phyloP scores from a whole-genome alignment of 2,888 invertebrate genomes.

The Drosophila mulleri region DNA sequence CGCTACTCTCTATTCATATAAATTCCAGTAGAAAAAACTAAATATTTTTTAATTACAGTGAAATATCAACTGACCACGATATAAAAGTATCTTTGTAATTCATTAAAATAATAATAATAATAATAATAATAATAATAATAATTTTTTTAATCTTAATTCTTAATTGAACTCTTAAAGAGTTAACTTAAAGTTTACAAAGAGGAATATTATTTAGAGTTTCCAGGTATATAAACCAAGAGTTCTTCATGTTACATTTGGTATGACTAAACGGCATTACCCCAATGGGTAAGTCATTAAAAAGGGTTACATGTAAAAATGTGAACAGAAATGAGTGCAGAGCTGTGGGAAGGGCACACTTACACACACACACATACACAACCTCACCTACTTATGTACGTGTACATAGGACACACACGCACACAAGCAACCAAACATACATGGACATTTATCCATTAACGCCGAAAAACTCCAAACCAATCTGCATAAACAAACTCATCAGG shows the following conservation, averaged over 20 bases:
- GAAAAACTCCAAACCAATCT: conserved; percentile 76
- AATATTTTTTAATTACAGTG: neutral
- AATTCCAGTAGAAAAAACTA: too few species aligned
- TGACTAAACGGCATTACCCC: neutral
- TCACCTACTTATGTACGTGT: conserved; percentile 18
- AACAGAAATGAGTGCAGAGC: conserved; percentile 44
- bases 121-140: too few species aligned
- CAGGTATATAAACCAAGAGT: too few species aligned
- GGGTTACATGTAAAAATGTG: conserved; percentile 65
- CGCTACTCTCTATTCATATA: conserved; percentile 22
- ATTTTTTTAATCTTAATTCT: too few species aligned
- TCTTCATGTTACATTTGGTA: neutral
- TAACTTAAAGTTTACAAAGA: neutral
- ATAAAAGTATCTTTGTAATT: neutral
- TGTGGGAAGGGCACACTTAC: conserved; percentile 19
- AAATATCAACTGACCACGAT: neutral
- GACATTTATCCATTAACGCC: conserved; percentile 77
- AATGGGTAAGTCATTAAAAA: conserved; percentile 30
- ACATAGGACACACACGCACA: neutral
- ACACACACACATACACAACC: neutral
- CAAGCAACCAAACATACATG: conserved; percentile 35
- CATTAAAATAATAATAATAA: neutral
- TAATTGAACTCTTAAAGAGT: neutral
- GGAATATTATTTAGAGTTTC: neutral
- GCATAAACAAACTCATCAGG: conserved; percentile 80